Base-by-base conservation (phyloP, 2,888 invertebrate genomes). In the Lithophane semibrunnea region DNA sequence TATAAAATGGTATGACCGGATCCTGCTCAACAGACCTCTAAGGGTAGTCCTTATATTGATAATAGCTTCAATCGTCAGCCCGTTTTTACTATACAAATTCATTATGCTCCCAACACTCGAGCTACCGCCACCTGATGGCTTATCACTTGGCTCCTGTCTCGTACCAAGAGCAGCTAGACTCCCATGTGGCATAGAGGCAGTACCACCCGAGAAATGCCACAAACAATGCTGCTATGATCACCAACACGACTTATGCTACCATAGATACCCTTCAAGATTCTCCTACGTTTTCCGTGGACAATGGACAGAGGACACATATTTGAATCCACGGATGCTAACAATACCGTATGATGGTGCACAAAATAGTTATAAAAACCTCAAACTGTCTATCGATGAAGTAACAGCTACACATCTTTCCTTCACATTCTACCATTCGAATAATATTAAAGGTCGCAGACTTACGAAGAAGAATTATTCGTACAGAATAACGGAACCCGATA, bases 141-240 rank as follows among this genome's bases (percentile, higher is more conserved):
- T 91, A 47, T 96, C 97, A 0, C 87, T 90, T 0, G 97, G 97
- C 0, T 94, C 96, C 12, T 97, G 97, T 73, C 85, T 95, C 0
- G 88, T 95, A 0, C 87, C 92, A 13, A 89, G 94, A 82, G 75
- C 80, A 0, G 86, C 91, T 0, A 92, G 97, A 83, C 86, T 97
- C 0, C 92, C 92, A 0, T 97, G 97, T 78, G 96, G 97, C 4
- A n/a, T 83, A 0, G 95, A 94, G 1, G 87, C 90, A 29, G 88
- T 94, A 1, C 77, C 93, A 0, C 89, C 90, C 18, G 82, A 88
- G 0, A 88, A 95, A 73, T 97, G 97, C 82, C 94, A 94, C 61
- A 83, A 89, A 0, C 94, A 96, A 79, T 97, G 97, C 86, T 97
- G 97, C 84, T 97, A 97, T 89, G 96, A 97, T 77, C 88, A 91